Conservation (phyloP, 2,888 invertebrate species). For the Ophioninae sp. region DNA sequence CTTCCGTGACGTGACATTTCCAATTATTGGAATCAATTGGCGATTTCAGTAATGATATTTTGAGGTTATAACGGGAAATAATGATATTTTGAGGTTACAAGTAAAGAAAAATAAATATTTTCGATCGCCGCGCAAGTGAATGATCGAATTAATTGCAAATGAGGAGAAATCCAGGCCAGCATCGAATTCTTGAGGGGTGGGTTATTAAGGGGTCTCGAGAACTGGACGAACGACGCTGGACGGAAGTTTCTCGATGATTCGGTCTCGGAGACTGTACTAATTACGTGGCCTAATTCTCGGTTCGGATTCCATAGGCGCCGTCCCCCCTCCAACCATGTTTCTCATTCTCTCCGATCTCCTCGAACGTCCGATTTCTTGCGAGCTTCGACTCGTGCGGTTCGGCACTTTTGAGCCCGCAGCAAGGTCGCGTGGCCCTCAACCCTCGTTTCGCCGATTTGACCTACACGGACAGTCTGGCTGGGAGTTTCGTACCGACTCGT, state of each 20-base stretch:
- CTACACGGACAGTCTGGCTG: conserved; percentile 5
- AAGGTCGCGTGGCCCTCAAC: conserved; percentile 46
- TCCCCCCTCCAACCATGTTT: background rate
- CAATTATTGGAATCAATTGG: too few relatives aligned
- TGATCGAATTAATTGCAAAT: too few relatives aligned
- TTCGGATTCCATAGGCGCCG: conserved; percentile 29
- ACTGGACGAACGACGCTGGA: background rate
- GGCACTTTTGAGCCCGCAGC: background rate
- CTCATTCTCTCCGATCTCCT: background rate
- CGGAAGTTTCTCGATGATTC: conserved; percentile 6
- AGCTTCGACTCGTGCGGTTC: background rate
- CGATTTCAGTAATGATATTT: too few relatives aligned
- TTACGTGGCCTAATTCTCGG: conserved; percentile 45
- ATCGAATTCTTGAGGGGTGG: too few relatives aligned
- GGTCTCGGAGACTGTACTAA: conserved; percentile 23
- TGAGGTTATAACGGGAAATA: too few relatives aligned
- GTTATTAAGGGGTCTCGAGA: background rate
- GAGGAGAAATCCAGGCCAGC: too few relatives aligned
- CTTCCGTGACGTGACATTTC: too few relatives aligned
- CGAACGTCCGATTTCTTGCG: background rate
- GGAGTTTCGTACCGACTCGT: background rate
- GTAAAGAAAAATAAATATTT: too few relatives aligned
- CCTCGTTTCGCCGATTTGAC: conserved; percentile 42
- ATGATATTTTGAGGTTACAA: too few relatives aligned
- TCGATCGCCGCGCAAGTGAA: too few relatives aligned